phyloP scores from a whole-genome alignment of 2,888 invertebrate genomes.

The Nephrotoma appendiculata region DNA sequence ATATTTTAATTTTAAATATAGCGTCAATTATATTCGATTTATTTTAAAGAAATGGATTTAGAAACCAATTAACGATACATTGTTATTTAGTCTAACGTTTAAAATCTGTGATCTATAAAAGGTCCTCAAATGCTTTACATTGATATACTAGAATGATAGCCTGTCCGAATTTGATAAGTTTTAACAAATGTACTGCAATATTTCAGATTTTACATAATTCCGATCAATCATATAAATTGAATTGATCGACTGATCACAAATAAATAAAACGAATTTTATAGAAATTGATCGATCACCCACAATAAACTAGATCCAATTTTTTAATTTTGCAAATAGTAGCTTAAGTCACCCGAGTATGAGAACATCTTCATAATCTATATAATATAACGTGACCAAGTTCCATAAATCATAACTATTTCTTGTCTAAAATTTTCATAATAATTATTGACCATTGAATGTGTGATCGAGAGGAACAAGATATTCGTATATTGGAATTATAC shows the following conservation, averaged over 20 bases:
- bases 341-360: background rate
- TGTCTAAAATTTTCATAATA: background rate
- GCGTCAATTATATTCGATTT: too few relatives aligned
- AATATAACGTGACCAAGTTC: background rate
- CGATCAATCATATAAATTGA: background rate
- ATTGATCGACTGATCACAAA: background rate
- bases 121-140: too few relatives aligned
- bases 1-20: too few relatives aligned
- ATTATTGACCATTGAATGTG: slow-evolving; percentile 1
- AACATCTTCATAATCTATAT: background rate
- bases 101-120: too few relatives aligned
- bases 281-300: background rate
- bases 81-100: too few relatives aligned
- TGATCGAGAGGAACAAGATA: background rate
- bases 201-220: background rate
- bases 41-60: too few relatives aligned
- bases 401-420: background rate
- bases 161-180: too few relatives aligned
- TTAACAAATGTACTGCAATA: too few relatives aligned
- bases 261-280: background rate
- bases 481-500: background rate
- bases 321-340: background rate
- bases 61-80: too few relatives aligned
- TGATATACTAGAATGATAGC: too few relatives aligned
- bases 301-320: background rate